Evolutionary conservation across 2,797 vertebrate species (phyloP), one percentile per base, ranked within the genome.

Genomic region (Nyctibius grandis): DNA sequence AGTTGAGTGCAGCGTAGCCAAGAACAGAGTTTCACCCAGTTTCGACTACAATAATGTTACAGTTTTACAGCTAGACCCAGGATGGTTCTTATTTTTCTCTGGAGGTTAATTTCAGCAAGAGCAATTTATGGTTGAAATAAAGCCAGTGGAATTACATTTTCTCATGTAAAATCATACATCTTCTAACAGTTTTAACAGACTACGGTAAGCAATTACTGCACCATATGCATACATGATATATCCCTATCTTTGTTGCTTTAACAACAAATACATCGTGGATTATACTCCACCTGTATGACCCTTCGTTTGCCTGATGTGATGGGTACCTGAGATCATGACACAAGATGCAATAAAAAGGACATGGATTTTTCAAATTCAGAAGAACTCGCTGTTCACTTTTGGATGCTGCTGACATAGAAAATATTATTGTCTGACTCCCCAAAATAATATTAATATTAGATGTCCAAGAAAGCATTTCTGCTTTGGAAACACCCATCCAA

Each of bases 201-300:
- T 34, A 5, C 7, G 48, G 33, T 17, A 53, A 9, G 50, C 54
- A 73, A 44, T 53, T 26, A 33, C 60, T 45, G 29, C 38, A 9
- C 54, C 26, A 34, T 15, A 13, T 5, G 67, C 1, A 0, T 9
- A n/a, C 15, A 2, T 16, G 20, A 44, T 19, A 31, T 3, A 65
- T 12, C 14, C 34, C 12, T 5, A 1, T 3, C 28, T 42, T 64
- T 38, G 26, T 28, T 38, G 51, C 11, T 76, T 67, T 47, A 56
- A 42, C 23, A 56, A 69, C 19, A 53, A 63, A 77, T 11, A 28
- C n/a, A 9, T 50, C 3, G 0, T n/a, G n/a, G n/a, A n/a, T n/a
- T n/a, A n/a, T n/a, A n/a, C 20, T 59, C 18, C 42, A 31, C 22
- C 65, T 34, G 12, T 33, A 16, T 23, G 44, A 78, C 11, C 48